phyloP scores from a whole-genome alignment of 1,140 invertebrate species.

The Pollicipes pollicipes region DNA sequence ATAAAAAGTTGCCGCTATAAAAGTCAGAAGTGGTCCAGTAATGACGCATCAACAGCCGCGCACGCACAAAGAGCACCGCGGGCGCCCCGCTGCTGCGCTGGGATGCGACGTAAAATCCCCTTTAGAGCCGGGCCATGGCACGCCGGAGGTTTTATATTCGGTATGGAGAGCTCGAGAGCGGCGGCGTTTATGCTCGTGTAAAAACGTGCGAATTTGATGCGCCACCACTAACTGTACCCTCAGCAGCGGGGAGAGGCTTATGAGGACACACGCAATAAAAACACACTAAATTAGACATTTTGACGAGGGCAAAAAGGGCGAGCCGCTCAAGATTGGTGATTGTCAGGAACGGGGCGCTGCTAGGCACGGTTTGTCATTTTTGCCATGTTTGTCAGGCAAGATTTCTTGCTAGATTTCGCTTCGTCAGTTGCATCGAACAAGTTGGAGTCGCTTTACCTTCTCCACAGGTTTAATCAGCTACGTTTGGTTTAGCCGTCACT shows the following conservation, averaged over 20 bases:
- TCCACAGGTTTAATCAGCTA: too few relatives aligned
- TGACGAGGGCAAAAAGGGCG: not conserved
- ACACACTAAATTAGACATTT: not conserved
- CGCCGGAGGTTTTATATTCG: not conserved
- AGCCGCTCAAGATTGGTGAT: too few relatives aligned
- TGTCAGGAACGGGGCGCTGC: too few relatives aligned
- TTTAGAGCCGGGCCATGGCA: not conserved
- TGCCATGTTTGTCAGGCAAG: too few relatives aligned
- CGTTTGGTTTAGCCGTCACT: too few relatives aligned
- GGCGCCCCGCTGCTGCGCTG: too few relatives aligned
- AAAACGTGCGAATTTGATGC: not conserved
- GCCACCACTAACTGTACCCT: not conserved
- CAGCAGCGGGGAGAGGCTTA: not conserved
- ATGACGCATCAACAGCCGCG: not conserved
- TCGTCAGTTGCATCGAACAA: too few relatives aligned
- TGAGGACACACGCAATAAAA: not conserved
- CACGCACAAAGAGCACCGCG: not conserved
- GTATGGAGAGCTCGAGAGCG: not conserved
- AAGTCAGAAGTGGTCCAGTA: not conserved
- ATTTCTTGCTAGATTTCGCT: too few relatives aligned
- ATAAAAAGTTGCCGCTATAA: constrained; percentile 2
- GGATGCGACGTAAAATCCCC: not conserved
- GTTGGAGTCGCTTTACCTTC: too few relatives aligned
- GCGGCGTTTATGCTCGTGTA: not conserved
- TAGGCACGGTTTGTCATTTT: too few relatives aligned